Conservation (phyloP, 2,113 vertebrate genomes). For the Lethenteron camtschaticum region DNA sequence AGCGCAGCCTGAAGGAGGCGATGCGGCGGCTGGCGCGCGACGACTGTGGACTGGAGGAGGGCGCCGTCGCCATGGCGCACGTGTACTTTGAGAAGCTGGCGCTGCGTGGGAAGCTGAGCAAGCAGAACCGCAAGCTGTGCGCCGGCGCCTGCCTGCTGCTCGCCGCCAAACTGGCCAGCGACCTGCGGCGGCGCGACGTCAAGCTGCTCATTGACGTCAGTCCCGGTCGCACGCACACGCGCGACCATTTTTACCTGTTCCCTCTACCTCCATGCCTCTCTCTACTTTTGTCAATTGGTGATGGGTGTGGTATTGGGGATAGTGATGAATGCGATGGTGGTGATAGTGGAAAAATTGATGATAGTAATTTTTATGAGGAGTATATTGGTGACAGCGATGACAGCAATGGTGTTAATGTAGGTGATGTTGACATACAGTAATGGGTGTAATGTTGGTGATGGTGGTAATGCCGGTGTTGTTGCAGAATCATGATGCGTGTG, state of each 20-base stretch:
- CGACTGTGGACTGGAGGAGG: slow-evolving; percentile 75
- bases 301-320: too few species aligned
- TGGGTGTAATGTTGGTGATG: too few species aligned
- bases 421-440: too few species aligned
- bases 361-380: too few species aligned
- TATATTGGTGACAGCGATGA: too few species aligned
- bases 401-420: too few species aligned
- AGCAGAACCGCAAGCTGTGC: slow-evolving; percentile 94
- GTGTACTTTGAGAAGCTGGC: slow-evolving; percentile 98
- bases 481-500: too few species aligned
- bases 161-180: slow-evolving; percentile 84
- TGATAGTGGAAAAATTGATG: too few species aligned
- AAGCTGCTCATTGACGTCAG: slow-evolving; percentile 88
- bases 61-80: slow-evolving; percentile 87
- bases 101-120: slow-evolving; percentile 87
- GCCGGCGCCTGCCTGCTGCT: slow-evolving; percentile 77
- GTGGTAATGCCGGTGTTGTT: too few species aligned
- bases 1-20: slow-evolving; percentile 64
- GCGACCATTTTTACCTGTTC: neutral
- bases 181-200: slow-evolving; percentile 88
- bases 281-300: too few species aligned
- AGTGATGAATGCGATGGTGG: too few species aligned
- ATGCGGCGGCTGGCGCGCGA: slow-evolving; percentile 82
- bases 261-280: neutral
- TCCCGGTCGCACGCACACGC: slow-evolving; percentile 10